Evolutionary conservation across 2,113 vertebrate genomes (phyloP).

Genomic region (Eretmochelys imbricata): DNA sequence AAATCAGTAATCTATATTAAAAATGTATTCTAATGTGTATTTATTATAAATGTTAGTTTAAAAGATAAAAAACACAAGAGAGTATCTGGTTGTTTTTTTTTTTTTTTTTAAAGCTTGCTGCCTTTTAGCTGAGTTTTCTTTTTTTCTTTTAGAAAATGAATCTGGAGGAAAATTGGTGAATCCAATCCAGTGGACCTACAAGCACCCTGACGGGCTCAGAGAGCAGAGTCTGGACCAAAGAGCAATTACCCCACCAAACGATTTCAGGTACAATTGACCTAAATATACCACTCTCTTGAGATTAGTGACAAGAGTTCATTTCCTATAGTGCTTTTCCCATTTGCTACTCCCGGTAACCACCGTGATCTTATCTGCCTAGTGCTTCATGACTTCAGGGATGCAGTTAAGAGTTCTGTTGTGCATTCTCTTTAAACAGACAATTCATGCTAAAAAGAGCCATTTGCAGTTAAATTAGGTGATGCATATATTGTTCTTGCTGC

Average conservation of each 20-base stretch:
- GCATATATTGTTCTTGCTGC: slow-evolving; percentile 42
- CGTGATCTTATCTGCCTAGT: slow-evolving; percentile 70
- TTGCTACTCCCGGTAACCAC: slow-evolving; percentile 49
- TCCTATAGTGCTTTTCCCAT: slow-evolving; percentile 66
- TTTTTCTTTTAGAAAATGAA: slow-evolving; percentile 88
- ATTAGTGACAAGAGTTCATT: slow-evolving; percentile 62
- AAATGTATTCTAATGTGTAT: neutral
- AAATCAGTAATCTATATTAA: neutral
- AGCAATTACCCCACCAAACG: slow-evolving; percentile 79
- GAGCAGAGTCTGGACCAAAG: slow-evolving; percentile 83
- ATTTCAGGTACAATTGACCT: slow-evolving; percentile 86
- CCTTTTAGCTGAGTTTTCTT: neutral
- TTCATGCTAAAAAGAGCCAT: slow-evolving; percentile 73
- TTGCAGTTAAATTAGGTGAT: slow-evolving; percentile 77
- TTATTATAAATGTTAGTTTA: neutral
- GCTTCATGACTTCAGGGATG: slow-evolving; percentile 75
- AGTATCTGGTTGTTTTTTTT: neutral
- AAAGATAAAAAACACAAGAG: neutral
- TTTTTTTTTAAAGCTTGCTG: slow-evolving; percentile 2
- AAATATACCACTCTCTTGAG: slow-evolving; percentile 65
- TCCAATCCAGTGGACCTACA: slow-evolving; percentile 71
- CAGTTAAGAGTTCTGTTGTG: slow-evolving; percentile 67
- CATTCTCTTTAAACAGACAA: slow-evolving; percentile 74
- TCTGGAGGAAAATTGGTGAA: slow-evolving; percentile 86
- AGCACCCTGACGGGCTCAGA: slow-evolving; percentile 71